These are phyloP conservation scores for Bergia puertoricense DNA, from an alignment of 92 coral and sea anemone species.

Conservation along the genomic window DNA sequence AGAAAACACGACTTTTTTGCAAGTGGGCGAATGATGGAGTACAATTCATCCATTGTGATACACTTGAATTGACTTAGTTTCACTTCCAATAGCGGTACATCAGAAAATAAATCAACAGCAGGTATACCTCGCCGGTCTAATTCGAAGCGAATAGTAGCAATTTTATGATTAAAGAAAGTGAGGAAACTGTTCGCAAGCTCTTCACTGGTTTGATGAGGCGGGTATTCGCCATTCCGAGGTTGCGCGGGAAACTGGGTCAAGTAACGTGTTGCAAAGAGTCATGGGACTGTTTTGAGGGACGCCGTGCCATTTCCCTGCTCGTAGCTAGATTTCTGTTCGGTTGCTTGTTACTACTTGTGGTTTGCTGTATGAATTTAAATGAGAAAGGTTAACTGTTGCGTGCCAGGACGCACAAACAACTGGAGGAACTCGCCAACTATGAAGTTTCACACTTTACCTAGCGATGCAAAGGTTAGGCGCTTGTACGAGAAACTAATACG, in stretches of 20 bases:
- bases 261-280: background rate
- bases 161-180: too few species aligned
- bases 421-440: constrained; percentile 9
- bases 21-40: too few species aligned
- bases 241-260: background rate
- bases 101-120: too few species aligned
- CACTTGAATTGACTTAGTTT: too few species aligned
- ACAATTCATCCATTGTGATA: too few species aligned
- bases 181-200: too few species aligned
- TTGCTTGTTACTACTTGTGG: background rate
- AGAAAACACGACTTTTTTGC: too few species aligned
- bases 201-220: too few species aligned
- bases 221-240: background rate
- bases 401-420: constrained; percentile 41
- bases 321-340: constrained; percentile 7
- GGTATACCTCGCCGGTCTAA: too few species aligned
- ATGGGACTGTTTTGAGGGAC: constrained; percentile 27
- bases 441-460: constrained; percentile 26
- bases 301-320: background rate
- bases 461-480: background rate
- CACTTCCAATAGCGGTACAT: too few species aligned
- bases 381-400: constrained; percentile 47
- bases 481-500: constrained; percentile 23
- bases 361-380: constrained; percentile 1
- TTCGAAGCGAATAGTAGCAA: too few species aligned